phyloP scores from a whole-genome alignment of 2,888 invertebrate species.

The Theristus sp. region DNA sequence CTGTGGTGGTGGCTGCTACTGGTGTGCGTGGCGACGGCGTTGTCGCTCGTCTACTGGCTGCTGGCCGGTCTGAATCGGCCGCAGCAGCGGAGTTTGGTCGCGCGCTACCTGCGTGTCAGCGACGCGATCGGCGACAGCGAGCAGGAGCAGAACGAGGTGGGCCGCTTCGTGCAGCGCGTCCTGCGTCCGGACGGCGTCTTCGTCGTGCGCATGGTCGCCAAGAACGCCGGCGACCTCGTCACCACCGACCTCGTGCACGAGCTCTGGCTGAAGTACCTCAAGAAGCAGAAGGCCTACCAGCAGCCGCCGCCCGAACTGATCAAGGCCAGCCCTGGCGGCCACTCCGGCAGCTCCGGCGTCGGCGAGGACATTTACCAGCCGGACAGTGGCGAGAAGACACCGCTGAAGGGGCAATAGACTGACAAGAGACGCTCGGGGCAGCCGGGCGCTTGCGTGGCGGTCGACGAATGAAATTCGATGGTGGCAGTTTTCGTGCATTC shows the following conservation, averaged over 20 bases:
- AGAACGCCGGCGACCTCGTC: slow-evolving; percentile 5
- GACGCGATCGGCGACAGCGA: slow-evolving; percentile 5
- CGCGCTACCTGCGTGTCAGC: slow-evolving; percentile 20
- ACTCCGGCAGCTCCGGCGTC: not conserved
- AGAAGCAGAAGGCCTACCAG: not conserved
- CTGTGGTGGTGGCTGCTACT: slow-evolving; percentile 39
- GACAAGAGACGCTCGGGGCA: not conserved
- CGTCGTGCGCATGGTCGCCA: slow-evolving; percentile 3
- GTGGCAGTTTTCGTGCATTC: too few species aligned
- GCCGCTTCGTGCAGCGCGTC: slow-evolving; percentile 3
- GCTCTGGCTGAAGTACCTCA: not conserved
- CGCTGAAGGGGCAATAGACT: not conserved
- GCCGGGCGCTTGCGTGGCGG: too few species aligned
- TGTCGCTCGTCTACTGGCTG: slow-evolving; percentile 34
- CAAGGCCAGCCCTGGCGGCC: not conserved
- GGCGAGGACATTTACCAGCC: not conserved
- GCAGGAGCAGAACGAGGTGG: not conserved
- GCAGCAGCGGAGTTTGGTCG: slow-evolving; percentile 15
- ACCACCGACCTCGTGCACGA: slow-evolving; percentile 5
- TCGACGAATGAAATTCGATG: too few species aligned
- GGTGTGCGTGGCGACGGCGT: slow-evolving; percentile 32
- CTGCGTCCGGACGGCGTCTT: slow-evolving; percentile 8
- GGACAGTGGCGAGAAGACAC: not conserved
- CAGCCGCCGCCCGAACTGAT: not conserved
- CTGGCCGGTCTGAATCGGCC: slow-evolving; percentile 18